Percentiles rank a stretch among this genome's conserved stretches.
Evolutionary conservation across 1,140 invertebrate genomes (phyloP).

Genomic region (Calliphora vicina): DNA sequence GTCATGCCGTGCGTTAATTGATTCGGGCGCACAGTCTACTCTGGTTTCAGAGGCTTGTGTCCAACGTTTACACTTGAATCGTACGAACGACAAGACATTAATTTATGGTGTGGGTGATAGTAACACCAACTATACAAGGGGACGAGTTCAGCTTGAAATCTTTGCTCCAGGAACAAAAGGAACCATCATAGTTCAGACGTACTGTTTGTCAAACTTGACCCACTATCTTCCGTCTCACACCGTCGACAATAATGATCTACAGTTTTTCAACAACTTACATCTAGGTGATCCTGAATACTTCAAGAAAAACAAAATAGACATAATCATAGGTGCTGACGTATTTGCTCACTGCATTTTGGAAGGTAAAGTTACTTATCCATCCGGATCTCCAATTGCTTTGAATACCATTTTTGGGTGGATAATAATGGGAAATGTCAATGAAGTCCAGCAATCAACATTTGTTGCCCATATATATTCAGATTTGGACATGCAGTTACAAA

Average conservation of each 20-base stretch:
- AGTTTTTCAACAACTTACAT: slow-evolving; percentile 28
- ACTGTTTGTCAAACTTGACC: background rate
- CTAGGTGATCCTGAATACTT: slow-evolving; percentile 15
- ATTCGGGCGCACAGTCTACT: slow-evolving; percentile 13
- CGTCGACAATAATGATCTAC: background rate
- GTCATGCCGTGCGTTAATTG: background rate
- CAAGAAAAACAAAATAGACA: slow-evolving; percentile 9
- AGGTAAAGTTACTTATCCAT: background rate
- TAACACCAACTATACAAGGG: background rate
- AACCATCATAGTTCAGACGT: background rate
- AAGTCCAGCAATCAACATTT: background rate
- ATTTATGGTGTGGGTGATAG: background rate
- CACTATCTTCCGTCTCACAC: background rate
- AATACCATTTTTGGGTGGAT: slow-evolving; percentile 31
- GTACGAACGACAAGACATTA: background rate
- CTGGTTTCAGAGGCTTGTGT: slow-evolving; percentile 28
- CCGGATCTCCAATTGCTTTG: background rate
- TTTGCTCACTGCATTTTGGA: background rate
- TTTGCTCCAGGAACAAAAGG: background rate
- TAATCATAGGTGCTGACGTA: slow-evolving; percentile 22
- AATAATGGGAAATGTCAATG: background rate
- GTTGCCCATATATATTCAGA: background rate
- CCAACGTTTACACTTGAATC: slow-evolving; percentile 6
- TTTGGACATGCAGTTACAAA: background rate
- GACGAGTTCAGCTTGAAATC: background rate